phyloP scores from a whole-genome alignment of 2,113 vertebrate genomes.

The Psittacus erithacus region DNA sequence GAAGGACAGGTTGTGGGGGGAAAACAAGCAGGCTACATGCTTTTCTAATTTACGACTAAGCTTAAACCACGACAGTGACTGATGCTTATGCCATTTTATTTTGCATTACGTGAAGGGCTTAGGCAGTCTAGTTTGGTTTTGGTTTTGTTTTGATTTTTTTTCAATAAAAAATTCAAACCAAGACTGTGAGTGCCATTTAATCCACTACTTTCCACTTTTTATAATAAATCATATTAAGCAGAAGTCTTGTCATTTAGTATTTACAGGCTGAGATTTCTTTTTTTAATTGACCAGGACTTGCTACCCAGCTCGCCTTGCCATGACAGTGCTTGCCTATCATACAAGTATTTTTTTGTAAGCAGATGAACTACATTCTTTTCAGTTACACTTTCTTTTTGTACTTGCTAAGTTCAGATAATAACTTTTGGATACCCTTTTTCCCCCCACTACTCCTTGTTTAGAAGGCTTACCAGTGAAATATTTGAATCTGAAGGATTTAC shows the following conservation, averaged over 20 bases:
- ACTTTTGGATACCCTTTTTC: background rate
- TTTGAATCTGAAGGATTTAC: background rate
- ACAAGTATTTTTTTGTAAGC: background rate
- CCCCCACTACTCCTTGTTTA: background rate
- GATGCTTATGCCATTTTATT: background rate
- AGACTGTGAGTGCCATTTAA: background rate
- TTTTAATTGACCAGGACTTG: background rate
- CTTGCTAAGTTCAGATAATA: background rate
- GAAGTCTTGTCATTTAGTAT: background rate
- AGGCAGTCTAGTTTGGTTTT: background rate
- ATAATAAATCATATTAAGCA: background rate
- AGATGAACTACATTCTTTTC: background rate
- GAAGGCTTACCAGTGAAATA: background rate
- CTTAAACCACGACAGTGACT: no score
- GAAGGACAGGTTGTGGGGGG: no score
- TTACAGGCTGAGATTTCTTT: background rate
- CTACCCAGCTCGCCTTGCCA: background rate
- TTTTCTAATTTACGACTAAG: no score
- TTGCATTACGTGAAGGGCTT: background rate
- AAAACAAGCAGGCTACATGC: no score
- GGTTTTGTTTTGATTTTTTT: background rate
- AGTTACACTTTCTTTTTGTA: background rate
- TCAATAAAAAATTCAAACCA: background rate
- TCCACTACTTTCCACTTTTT: background rate
- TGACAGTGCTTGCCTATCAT: background rate